Evolutionary conservation across 2,888 invertebrate species (phyloP).

Genomic region (Hypercompe scribonia): DNA sequence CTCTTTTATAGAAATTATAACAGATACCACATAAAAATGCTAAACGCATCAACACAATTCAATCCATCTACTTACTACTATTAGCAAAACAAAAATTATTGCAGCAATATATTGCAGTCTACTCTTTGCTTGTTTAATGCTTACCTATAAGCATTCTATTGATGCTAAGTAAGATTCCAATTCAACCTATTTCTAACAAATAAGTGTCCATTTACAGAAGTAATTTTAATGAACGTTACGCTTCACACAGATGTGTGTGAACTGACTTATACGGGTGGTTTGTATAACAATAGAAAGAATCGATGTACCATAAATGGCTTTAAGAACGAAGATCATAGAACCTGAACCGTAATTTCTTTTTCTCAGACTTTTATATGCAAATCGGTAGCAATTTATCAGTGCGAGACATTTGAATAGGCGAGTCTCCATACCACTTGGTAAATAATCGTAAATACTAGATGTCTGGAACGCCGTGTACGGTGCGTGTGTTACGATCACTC

Average conservation of each 20-base stretch:
- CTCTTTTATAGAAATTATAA: neutral
- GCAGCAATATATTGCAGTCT: neutral
- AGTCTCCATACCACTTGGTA: slow-evolving; percentile 65
- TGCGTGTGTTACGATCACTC: slow-evolving; percentile 51
- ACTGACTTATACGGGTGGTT: slow-evolving; percentile 23
- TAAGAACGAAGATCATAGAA: slow-evolving; percentile 69
- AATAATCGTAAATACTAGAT: slow-evolving; percentile 59
- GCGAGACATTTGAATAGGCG: slow-evolving; percentile 77
- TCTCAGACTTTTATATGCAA: slow-evolving; percentile 76
- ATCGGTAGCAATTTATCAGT: slow-evolving; percentile 80
- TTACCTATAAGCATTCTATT: neutral
- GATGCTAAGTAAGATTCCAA: neutral
- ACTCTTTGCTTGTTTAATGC: neutral
- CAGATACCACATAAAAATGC: neutral
- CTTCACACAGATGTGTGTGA: neutral
- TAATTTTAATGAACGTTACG: neutral
- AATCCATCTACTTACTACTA: too few relatives aligned
- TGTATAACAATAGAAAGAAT: slow-evolving; percentile 52
- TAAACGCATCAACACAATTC: too few relatives aligned
- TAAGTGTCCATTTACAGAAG: neutral
- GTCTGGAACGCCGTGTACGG: slow-evolving; percentile 40
- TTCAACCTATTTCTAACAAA: neutral
- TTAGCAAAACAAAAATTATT: neutral
- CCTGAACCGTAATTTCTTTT: slow-evolving; percentile 67
- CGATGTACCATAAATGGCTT: slow-evolving; percentile 59